These are phyloP conservation scores for Apostichopus californicus DNA, from an alignment of 35 echinoderm and acorn worm genomes.

Conservation along the genomic window DNA sequence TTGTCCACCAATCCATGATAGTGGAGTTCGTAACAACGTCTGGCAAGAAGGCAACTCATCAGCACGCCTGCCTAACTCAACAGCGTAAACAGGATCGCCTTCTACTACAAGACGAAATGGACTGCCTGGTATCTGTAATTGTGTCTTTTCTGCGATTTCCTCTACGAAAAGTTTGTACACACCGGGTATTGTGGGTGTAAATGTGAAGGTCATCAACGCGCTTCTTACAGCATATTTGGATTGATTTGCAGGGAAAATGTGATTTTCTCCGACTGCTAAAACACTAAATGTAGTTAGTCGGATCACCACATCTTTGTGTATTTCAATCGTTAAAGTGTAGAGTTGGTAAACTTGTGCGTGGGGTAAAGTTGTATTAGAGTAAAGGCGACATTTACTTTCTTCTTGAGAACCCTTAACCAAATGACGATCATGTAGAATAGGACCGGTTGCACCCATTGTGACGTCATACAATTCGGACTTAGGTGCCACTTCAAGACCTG, in stretches of 20 bases:
- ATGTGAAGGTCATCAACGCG: background rate
- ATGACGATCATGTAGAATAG: no score
- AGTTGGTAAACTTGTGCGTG: background rate
- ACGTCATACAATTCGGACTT: no score
- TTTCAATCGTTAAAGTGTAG: background rate
- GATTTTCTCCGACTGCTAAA: background rate
- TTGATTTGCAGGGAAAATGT: background rate
- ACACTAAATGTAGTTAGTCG: background rate
- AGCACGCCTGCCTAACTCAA: background rate
- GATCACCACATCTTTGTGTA: background rate
- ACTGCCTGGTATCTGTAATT: slow-evolving; percentile 3
- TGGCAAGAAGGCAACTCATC: background rate
- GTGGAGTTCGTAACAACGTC: background rate
- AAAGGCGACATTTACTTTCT: no score
- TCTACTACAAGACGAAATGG: background rate
- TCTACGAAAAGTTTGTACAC: background rate
- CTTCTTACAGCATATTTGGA: background rate
- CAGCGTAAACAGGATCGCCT: background rate
- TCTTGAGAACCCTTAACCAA: no score
- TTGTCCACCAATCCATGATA: background rate
- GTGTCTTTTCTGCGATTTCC: background rate
- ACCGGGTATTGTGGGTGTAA: background rate
- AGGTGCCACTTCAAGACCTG: no score
- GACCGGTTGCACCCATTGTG: no score
- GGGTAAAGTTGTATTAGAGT: no score